A percentile compares a stretch with the other conserved stretches of the same genome.
Evolutionary conservation across 2,888 invertebrate genomes (phyloP).

Genomic region (Diarsia dahlii): DNA sequence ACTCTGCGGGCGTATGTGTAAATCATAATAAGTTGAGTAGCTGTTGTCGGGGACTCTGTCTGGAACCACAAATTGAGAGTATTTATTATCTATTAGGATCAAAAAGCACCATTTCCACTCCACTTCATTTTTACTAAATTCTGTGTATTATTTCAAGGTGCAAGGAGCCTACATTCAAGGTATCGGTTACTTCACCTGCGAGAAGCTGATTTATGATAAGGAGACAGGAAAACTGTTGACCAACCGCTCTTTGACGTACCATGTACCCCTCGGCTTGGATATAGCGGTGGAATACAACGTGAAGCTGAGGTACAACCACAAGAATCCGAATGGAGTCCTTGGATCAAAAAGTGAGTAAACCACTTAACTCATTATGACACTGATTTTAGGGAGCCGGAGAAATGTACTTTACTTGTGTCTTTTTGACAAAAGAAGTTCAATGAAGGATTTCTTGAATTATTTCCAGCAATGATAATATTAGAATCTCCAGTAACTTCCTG

Average conservation of each 20-base stretch:
- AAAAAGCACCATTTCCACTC: too few relatives aligned
- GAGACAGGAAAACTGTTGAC: slow-evolving; percentile 92
- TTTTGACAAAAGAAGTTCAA: neutral
- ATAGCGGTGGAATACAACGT: slow-evolving; percentile 93
- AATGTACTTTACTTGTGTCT: neutral
- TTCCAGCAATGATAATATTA: neutral
- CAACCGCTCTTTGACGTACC: slow-evolving; percentile 93
- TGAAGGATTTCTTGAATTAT: neutral
- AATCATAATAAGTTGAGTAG: neutral
- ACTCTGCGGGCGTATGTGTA: too few relatives aligned
- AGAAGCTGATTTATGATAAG: slow-evolving; percentile 92
- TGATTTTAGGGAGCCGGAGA: neutral
- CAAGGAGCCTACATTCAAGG: slow-evolving; percentile 94
- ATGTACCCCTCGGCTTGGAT: slow-evolving; percentile 92
- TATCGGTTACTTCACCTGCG: slow-evolving; percentile 93
- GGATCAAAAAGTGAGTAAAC: slow-evolving; percentile 92
- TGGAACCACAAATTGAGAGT: neutral
- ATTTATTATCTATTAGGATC: neutral
- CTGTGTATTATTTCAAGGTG: slow-evolving; percentile 76
- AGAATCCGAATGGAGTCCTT: slow-evolving; percentile 92
- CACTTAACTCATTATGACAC: neutral
- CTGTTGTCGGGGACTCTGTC: neutral
- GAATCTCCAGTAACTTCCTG: neutral
- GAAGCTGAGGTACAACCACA: slow-evolving; percentile 91
- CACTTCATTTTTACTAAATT: neutral